These are phyloP conservation scores for Thaumatotibia leucotreta DNA, from an alignment of 1,140 invertebrate species.

Conservation along the genomic window DNA sequence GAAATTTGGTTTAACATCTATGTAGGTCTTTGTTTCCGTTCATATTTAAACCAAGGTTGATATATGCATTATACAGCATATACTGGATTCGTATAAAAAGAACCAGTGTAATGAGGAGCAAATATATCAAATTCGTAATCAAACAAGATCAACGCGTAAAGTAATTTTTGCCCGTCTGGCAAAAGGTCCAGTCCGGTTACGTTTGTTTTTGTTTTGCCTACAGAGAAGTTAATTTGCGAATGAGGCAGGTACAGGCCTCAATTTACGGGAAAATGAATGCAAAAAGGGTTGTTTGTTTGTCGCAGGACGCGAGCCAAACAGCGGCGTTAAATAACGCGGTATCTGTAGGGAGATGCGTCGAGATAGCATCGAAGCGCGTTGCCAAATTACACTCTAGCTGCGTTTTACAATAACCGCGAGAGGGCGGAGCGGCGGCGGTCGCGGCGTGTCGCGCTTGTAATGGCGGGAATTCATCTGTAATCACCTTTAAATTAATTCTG, in stretches of 20 bases:
- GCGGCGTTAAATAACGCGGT: slow-evolving; percentile 59
- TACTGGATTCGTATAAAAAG: too few species aligned
- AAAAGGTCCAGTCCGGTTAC: slow-evolving; percentile 9
- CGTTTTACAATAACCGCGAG: slow-evolving; percentile 54
- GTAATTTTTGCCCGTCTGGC: neutral
- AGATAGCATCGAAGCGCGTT: slow-evolving; percentile 57
- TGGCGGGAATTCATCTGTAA: neutral
- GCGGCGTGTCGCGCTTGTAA: neutral
- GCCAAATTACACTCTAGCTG: slow-evolving; percentile 68
- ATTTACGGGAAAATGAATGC: slow-evolving; percentile 35
- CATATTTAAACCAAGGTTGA: too few species aligned
- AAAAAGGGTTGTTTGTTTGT: slow-evolving; percentile 44
- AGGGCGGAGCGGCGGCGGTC: neutral
- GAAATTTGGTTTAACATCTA: too few species aligned
- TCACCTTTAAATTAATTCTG: neutral
- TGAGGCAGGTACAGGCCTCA: slow-evolving; percentile 17
- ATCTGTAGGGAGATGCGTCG: slow-evolving; percentile 55
- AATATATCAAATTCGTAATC: slow-evolving; percentile 10
- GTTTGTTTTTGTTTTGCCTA: neutral
- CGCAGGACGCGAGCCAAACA: slow-evolving; percentile 53
- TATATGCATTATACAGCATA: too few species aligned
- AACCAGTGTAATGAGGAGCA: too few species aligned
- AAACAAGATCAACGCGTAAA: slow-evolving; percentile 4
- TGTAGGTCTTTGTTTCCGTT: too few species aligned
- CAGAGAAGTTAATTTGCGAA: slow-evolving; percentile 13